Percentiles rank a stretch among this genome's conserved stretches.
These are phyloP conservation scores for Aphodius granarius DNA, from an alignment of 2,888 invertebrate species.

Conservation along the genomic window DNA sequence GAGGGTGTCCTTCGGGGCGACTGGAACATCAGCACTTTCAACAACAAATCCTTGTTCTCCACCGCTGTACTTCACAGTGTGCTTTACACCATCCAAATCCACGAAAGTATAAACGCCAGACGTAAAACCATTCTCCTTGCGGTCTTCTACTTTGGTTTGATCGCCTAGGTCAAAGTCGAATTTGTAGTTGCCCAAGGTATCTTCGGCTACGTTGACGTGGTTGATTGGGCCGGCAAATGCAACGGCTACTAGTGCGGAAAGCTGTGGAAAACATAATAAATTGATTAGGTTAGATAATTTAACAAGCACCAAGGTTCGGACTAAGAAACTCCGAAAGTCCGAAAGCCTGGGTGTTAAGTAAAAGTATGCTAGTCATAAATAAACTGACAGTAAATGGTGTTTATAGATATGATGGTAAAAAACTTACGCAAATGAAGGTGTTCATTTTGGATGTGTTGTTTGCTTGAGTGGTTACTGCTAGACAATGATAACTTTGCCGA, in stretches of 20 bases:
- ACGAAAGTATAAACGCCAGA: constrained; percentile 34
- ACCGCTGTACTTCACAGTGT: constrained; percentile 29
- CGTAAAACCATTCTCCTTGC: constrained; percentile 31
- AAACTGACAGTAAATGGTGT: background rate
- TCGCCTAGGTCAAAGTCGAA: constrained; percentile 32
- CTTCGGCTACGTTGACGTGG: constrained; percentile 32
- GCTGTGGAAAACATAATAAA: too few relatives aligned
- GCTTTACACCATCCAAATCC: constrained; percentile 33
- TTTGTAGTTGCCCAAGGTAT: constrained; percentile 36
- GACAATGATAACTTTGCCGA: too few relatives aligned
- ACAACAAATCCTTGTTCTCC: constrained; percentile 33
- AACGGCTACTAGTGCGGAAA: constrained; percentile 21
- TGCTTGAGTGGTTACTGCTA: too few relatives aligned
- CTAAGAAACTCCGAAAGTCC: too few relatives aligned
- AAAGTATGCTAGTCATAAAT: too few relatives aligned
- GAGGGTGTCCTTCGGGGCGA: background rate
- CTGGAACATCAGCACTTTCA: constrained; percentile 14
- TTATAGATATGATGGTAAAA: background rate
- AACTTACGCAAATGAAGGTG: background rate
- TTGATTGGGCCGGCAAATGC: constrained; percentile 20
- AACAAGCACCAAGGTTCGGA: too few relatives aligned
- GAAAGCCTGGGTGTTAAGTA: too few relatives aligned
- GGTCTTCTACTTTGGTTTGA: constrained; percentile 32
- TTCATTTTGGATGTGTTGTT: background rate
- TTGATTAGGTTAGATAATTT: constrained; percentile 10